A percentile compares a stretch with the other conserved stretches of the same genome.
These are phyloP conservation scores for Strix occidentalis DNA, from an alignment of 2,797 vertebrate genomes.

Conservation along the genomic window DNA sequence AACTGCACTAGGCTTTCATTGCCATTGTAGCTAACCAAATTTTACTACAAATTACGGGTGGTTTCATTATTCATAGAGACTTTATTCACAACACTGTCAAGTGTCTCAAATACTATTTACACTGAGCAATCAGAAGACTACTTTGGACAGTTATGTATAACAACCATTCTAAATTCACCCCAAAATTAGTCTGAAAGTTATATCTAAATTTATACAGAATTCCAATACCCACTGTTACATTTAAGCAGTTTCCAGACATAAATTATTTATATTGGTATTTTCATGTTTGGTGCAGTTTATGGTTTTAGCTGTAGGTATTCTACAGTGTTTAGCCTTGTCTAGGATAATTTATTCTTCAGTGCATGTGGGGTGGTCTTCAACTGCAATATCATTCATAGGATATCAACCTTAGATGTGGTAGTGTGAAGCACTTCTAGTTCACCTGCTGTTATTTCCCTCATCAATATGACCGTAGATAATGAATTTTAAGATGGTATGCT, in stretches of 20 bases:
- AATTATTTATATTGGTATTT: neutral
- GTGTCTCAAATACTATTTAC: neutral
- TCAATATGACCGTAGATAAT: neutral
- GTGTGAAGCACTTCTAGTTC: neutral
- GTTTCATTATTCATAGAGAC: neutral
- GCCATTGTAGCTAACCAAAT: neutral
- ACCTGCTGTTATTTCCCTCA: neutral
- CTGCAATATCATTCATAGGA: neutral
- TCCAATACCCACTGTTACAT: neutral
- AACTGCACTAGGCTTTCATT: neutral
- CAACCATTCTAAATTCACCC: neutral
- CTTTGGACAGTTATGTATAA: neutral
- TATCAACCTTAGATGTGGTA: neutral
- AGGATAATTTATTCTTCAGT: neutral
- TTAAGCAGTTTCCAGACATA: neutral
- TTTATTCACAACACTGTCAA: neutral
- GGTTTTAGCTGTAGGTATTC: neutral
- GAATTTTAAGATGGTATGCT: neutral
- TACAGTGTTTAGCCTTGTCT: neutral
- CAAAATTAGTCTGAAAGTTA: neutral
- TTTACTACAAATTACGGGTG: neutral
- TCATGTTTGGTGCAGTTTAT: neutral
- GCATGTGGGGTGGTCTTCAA: neutral
- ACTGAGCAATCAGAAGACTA: neutral
- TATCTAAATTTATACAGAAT: neutral